Percentiles rank a stretch among this genome's conserved stretches.
These are phyloP conservation scores for Atta colombica DNA, from an alignment of 1,140 invertebrate species.

Conservation along the genomic window DNA sequence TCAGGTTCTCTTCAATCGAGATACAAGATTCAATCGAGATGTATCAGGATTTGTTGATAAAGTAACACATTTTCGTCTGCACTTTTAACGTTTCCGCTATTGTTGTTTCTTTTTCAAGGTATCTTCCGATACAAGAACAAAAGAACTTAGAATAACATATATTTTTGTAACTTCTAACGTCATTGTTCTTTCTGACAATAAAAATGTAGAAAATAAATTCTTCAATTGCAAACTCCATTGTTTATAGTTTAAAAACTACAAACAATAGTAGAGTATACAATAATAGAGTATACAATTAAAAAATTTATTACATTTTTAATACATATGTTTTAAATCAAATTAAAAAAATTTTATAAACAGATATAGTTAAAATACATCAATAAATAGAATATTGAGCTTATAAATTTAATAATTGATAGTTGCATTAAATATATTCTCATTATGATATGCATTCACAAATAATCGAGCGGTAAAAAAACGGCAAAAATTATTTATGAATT, in stretches of 20 bases:
- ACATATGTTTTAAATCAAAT: background rate
- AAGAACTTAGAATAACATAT: slow-evolving; percentile 28
- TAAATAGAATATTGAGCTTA: background rate
- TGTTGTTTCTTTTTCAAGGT: slow-evolving; percentile 23
- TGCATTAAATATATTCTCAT: background rate
- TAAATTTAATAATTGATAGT: background rate
- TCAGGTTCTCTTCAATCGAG: background rate
- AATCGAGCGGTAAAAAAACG: background rate
- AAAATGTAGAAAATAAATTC: slow-evolving; percentile 32
- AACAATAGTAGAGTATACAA: no score
- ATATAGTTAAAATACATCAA: background rate
- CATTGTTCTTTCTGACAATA: background rate
- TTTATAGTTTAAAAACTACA: background rate
- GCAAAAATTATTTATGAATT: slow-evolving; percentile 45
- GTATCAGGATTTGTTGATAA: slow-evolving; percentile 47
- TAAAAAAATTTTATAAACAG: background rate
- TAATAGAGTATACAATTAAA: no score
- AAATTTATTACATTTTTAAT: no score
- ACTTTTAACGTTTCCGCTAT: slow-evolving; percentile 28
- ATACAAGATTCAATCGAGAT: slow-evolving; percentile 49
- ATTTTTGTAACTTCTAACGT: slow-evolving; percentile 29
- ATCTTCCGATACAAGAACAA: slow-evolving; percentile 8
- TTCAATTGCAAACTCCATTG: background rate
- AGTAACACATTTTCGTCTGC: slow-evolving; percentile 41
- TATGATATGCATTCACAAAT: background rate